Base-by-base conservation (phyloP, 2,113 vertebrate genomes). In the Hirundichthys speculiger region DNA sequence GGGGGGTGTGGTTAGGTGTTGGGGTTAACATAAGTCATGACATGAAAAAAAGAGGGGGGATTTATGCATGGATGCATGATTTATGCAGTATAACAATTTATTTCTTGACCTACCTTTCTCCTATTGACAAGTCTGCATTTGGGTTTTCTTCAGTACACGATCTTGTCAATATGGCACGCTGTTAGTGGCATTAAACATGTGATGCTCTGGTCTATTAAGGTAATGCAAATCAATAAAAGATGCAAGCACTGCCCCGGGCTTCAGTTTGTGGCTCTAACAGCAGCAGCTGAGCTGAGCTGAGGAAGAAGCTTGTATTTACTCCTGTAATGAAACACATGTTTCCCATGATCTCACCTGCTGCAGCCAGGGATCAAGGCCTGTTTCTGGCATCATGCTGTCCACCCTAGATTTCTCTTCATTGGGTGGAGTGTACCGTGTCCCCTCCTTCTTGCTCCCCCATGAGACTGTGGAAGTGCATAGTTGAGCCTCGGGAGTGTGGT, bases 311-410 rank as follows among this genome's bases (percentile, higher is more conserved):
- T 64, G 69, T 61, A 56, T 82, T 5, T 8, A 27, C 61, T 58
- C 56, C 80, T 15, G 25, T 39, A 58, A 70, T 14, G 13, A 24
- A 51, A 21, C 81, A 77, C 56, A 24, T 77, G 75, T 86, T 90
- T 89, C 83, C 86, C 82, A 89, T 91, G 87, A 91, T 89, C 89
- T 91, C 90, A 91, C 87, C 83, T 90, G 82, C 82, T 90, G 86
- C 88, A 85, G 78, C 18, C 51, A 16, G 69, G 41, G 69, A 69
- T 67, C 38, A 38, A 63, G 21, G 70, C 49, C 75, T 56, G 64
- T 69, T 50, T 64, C 43, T 75, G 73, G 71, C 22, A 53, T 86
- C 78, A 83, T 63, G 47, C 71, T 73, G 57, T 69, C 73, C 75
- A 59, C 38, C 58, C 59, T 69, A 65, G 64, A 73, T 73, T 58